A percentile compares a stretch with the other conserved stretches of the same genome.
Evolutionary conservation across 2,888 invertebrate genomes (phyloP).

Genomic region (Apamea monoglypha): DNA sequence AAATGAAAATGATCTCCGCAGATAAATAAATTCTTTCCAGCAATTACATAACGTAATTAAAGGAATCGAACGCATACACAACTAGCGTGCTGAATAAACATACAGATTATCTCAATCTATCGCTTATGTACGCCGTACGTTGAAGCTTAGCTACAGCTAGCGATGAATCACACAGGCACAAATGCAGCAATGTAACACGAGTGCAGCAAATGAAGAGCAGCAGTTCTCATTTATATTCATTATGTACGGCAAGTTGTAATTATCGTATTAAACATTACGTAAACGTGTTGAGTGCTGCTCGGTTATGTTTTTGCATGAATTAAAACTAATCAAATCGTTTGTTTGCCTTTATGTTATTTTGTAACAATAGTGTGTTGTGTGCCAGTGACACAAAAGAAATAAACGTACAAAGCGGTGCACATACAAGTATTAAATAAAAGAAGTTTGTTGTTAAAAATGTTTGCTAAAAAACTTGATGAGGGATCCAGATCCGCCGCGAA

Average conservation of each 20-base stretch:
- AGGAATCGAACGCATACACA: conserved; percentile 61
- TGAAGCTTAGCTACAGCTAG: background rate
- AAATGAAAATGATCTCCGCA: conserved; percentile 51
- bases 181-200: conserved; percentile 39
- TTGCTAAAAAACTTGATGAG: conserved; percentile 30
- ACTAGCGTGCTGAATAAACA: conserved; percentile 54
- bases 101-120: conserved; percentile 52
- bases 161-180: background rate
- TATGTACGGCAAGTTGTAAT: conserved; percentile 75
- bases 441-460: background rate
- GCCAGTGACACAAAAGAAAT: conserved; percentile 15
- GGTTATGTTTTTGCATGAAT: conserved; percentile 73
- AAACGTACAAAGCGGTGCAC: background rate
- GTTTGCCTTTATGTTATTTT: conserved; percentile 60
- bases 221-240: conserved; percentile 77
- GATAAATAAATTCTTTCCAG: conserved; percentile 59
- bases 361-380: conserved; percentile 29
- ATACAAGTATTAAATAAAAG: conserved; percentile 32
- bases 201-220: conserved; percentile 46
- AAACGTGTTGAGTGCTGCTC: conserved; percentile 71
- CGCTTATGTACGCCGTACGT: conserved; percentile 33
- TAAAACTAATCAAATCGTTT: conserved; percentile 66
- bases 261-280: conserved; percentile 77
- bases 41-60: conserved; percentile 65
- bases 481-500: conserved; percentile 35